Percentiles rank a stretch among this genome's conserved stretches.
Evolutionary conservation across 2,888 invertebrate species (phyloP).

Genomic region (Mythimna lalbum): DNA sequence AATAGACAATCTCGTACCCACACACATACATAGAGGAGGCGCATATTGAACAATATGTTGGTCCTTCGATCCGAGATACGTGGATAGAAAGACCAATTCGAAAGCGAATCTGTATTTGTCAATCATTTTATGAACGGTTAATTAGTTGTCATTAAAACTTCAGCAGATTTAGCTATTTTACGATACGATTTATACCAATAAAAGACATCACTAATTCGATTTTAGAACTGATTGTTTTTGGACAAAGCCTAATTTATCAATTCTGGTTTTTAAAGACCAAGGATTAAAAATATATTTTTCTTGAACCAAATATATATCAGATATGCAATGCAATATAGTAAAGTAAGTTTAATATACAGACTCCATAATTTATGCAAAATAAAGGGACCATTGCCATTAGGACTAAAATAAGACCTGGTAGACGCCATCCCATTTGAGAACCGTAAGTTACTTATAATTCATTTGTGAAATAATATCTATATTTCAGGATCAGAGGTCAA

Average conservation of each 20-base stretch:
- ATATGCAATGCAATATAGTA: neutral
- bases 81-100: slow-evolving; percentile 31
- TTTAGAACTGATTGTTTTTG: neutral
- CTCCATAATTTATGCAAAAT: slow-evolving; percentile 27
- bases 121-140: neutral
- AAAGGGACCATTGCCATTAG: slow-evolving; percentile 42
- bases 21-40: slow-evolving; percentile 16
- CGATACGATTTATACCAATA: neutral
- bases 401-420: slow-evolving; percentile 29
- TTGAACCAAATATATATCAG: neutral
- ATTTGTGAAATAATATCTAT: slow-evolving; percentile 83
- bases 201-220: neutral
- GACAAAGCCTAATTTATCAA: neutral
- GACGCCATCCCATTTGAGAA: slow-evolving; percentile 69
- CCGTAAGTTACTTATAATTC: slow-evolving; percentile 73
- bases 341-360: neutral
- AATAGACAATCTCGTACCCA: slow-evolving; percentile 52
- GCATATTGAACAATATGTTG: slow-evolving; percentile 9
- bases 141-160: neutral
- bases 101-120: neutral
- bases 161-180: neutral
- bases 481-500: slow-evolving; percentile 85
- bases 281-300: neutral
- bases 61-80: slow-evolving; percentile 28
- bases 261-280: neutral